Evolutionary conservation across 2,888 invertebrate species (phyloP), one percentile per base, ranked within the genome.

Genomic region (Ectemnius lituratus): DNA sequence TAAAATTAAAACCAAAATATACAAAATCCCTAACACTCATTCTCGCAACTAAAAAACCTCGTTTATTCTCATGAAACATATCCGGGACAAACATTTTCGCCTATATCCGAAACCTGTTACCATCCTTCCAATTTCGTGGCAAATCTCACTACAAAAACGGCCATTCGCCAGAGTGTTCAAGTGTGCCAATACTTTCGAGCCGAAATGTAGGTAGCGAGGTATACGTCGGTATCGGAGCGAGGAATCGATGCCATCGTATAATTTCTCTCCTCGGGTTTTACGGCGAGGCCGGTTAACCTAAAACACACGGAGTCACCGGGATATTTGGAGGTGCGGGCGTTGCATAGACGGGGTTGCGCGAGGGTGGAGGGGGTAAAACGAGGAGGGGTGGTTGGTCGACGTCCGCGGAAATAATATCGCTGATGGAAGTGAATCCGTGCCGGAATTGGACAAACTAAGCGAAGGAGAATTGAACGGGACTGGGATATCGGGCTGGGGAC

Each of bases 401-500:
- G 71, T 71, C 81, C 60, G 70, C 71, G 75, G 76, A 79, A 83
- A 83, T 84, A 78, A 83, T 83, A 84, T 83, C 77, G 76, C 83
- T 81, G 84, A 84, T 81, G 80, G 83, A 83, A 81, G 79, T 68
- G 81, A 81, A 79, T 76, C 75, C 76, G 71, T 60, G 62, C 69
- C 70, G 73, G 81, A 75, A 81, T 80, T 80, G 81, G 81, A 76
- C 69, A 65, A 78, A 71, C 79, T 70, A 73, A 76, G 71, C 76
- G 37, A 76, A 76, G 68, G 52, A 67, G 62, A 75, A 76, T 71
- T 76, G 75, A 75, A 75, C 75, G 76, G 61, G 37, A 37, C 37
- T 37, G 59, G 68, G 46, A 52, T 52, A 52, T 14, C 14, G 52
- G n/a, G 3, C 64, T 18, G 37, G 8, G 37, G 28, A 37, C 23